phyloP scores from a whole-genome alignment of 2,113 vertebrate genomes.

The Ptychochromis oligacanthus region DNA sequence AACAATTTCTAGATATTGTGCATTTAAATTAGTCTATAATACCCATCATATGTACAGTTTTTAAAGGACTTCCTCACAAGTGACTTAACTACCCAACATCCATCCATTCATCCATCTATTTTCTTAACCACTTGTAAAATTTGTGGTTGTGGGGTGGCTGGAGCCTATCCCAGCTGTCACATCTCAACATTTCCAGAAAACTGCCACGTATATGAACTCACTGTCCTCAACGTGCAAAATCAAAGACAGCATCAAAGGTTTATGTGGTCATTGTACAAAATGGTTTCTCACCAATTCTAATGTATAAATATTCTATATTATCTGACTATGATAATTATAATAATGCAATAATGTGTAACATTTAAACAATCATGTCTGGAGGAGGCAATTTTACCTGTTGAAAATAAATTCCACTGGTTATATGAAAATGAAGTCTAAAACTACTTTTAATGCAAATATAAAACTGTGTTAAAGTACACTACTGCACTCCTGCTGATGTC shows the following conservation, averaged over 20 bases:
- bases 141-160: background rate
- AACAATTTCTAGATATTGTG: background rate
- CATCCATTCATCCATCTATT: background rate
- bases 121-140: background rate
- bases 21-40: background rate
- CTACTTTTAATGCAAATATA: background rate
- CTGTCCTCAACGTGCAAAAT: background rate
- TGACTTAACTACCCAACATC: background rate
- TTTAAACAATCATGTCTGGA: too few species aligned
- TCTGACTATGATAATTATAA: too few species aligned
- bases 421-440: background rate
- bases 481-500: background rate
- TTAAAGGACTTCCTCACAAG: background rate
- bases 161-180: background rate
- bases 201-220: background rate
- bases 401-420: background rate
- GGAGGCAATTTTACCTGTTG: too few species aligned
- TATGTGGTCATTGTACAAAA: background rate
- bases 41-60: background rate
- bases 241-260: background rate
- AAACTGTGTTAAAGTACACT: background rate
- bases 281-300: background rate
- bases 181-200: background rate
- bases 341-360: too few species aligned
- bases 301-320: too few species aligned